Conservation (phyloP, 2,888 invertebrate species). For the Diloba caeruleocephala region DNA sequence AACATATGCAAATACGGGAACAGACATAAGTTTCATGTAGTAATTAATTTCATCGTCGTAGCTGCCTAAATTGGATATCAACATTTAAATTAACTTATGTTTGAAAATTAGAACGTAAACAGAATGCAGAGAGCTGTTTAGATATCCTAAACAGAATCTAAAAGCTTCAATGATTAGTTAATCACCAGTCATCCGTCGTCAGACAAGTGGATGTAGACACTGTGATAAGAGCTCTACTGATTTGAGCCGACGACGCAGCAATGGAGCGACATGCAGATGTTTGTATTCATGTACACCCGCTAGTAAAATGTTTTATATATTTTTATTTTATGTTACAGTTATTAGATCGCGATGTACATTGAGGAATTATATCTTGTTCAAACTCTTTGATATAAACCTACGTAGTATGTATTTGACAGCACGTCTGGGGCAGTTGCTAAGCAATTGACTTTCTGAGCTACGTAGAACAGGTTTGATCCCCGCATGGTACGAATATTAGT, state of each 20-base stretch:
- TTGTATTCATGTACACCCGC: constrained; percentile 36
- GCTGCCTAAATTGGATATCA: neutral
- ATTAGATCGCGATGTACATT: neutral
- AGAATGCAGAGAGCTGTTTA: constrained; percentile 37
- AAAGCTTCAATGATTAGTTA: constrained; percentile 66
- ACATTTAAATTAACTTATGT: constrained; percentile 2
- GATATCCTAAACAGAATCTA: constrained; percentile 56
- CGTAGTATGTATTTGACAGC: no score
- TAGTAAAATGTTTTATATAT: constrained; percentile 19
- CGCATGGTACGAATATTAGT: no score
- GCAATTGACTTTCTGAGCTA: no score
- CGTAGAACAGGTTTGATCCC: no score
- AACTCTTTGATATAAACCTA: no score
- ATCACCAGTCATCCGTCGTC: constrained; percentile 66
- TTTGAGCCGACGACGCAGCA: constrained; percentile 68
- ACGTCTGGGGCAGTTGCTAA: no score
- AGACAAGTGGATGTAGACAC: constrained; percentile 67
- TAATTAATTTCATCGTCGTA: neutral
- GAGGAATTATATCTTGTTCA: neutral
- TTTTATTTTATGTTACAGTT: neutral
- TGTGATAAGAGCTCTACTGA: constrained; percentile 72
- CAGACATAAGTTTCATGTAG: no score
- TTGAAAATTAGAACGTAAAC: constrained; percentile 25
- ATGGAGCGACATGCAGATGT: constrained; percentile 62
- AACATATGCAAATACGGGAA: constrained; percentile 9